Percentiles rank a stretch among this genome's conserved stretches.
These are phyloP conservation scores for Poecile montanus DNA, from an alignment of 2,797 vertebrate genomes.

Conservation along the genomic window DNA sequence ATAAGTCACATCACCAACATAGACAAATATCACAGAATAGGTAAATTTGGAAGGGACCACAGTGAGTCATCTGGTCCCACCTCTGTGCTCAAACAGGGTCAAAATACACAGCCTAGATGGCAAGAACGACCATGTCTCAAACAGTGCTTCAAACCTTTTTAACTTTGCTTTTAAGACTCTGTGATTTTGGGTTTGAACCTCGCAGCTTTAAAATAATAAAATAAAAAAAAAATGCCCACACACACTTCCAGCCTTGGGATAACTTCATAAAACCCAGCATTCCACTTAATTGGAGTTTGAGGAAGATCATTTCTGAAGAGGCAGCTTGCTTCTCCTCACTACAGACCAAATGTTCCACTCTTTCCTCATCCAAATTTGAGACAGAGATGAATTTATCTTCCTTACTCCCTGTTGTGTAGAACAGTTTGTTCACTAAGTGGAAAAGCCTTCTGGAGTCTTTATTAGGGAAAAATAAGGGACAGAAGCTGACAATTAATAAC, in stretches of 20 bases:
- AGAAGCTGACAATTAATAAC: constrained; percentile 43
- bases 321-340: not conserved
- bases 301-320: not conserved
- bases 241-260: not conserved
- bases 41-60: not conserved
- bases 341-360: constrained; percentile 26
- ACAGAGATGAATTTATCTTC: constrained; percentile 36
- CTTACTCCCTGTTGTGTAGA: constrained; percentile 31
- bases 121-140: not conserved
- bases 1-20: not conserved
- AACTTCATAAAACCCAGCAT: not conserved
- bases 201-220: not conserved
- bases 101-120: not conserved
- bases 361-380: not conserved
- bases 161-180: not conserved
- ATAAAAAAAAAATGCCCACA: not conserved
- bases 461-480: not conserved
- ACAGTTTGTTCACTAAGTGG: constrained; percentile 32
- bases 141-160: not conserved
- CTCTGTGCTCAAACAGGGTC: not conserved
- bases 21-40: not conserved
- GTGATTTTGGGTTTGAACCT: not conserved
- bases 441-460: constrained; percentile 41
- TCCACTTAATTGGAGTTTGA: not conserved
- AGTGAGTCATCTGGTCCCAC: not conserved